Base-by-base conservation (phyloP, 2,888 invertebrate genomes). In the Tribolium freemani region DNA sequence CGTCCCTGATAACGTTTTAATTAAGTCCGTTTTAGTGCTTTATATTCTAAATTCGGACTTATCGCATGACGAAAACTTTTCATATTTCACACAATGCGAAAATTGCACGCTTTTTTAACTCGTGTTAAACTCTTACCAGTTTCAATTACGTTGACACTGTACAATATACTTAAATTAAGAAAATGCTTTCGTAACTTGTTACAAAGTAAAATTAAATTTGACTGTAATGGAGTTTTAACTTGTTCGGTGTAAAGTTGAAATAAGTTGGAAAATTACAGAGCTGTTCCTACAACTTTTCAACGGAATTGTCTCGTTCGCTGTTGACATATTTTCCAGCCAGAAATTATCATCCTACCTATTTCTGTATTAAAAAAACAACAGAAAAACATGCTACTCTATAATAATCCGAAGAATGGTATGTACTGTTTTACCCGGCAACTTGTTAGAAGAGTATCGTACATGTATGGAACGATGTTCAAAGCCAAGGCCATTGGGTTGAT, bases 131-230 rank as follows among this genome's bases (percentile, higher is more conserved):
- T 69, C 45, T n/a, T 71, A 66, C 60, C 68, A 60, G 68, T 72
- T 71, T 69, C 77, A 76, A 77, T 77, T 78, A 76, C 70, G 73
- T 68, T 76, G 75, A 74, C 75, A 77, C 77, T 78, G 76, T 76
- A 77, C 73, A 73, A 76, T 73, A 73, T 75, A 76, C 74, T 75
- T 77, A 75, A 78, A 77, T 77, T 72, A 77, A 73, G 78, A 75
- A 78, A 76, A 77, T 74, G 76, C 76, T 74, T 73, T 75, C 54
- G 73, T 74, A 64, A 77, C 77, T 73, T 70, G 77, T 73, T 75
- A 77, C 73, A 72, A 75, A 78, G 76, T 74, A 73, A 79, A 79
- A 79, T 79, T 79, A 78, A 78, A 79, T 79, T 79, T 74, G 78
- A 75, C 76, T 73, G 74, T 74, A 78, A 78, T 76, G 77, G 77